Evolutionary conservation across 1,140 invertebrate genomes (phyloP).

Genomic region (Drosophila obscura): DNA sequence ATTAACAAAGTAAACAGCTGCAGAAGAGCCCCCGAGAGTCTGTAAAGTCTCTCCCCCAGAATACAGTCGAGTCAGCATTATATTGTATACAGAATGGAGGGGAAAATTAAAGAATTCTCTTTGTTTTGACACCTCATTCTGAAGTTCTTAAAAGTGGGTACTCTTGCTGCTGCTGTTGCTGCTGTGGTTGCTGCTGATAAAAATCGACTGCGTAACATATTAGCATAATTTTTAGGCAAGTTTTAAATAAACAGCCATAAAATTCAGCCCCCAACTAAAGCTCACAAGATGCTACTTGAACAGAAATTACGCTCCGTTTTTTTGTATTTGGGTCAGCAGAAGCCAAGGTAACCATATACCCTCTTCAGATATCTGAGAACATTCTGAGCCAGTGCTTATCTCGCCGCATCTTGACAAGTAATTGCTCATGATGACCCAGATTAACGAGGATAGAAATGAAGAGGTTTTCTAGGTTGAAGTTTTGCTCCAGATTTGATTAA

Average conservation of each 20-base stretch:
- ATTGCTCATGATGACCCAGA: conserved; percentile 32
- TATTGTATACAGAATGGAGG: conserved; percentile 13
- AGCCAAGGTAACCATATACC: background rate
- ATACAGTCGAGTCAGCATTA: conserved; percentile 65
- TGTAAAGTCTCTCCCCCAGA: conserved; percentile 30
- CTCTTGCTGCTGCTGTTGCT: conserved; percentile 6
- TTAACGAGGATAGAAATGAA: background rate
- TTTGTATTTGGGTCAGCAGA: conserved; percentile 18
- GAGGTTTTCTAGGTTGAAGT: background rate
- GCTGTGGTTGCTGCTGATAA: conserved; percentile 11
- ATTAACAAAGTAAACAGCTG: conserved; percentile 82
- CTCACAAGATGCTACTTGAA: background rate
- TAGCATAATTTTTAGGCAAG: conserved; percentile 42
- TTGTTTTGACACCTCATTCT: conserved; percentile 67
- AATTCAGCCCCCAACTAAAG: conserved; percentile 7
- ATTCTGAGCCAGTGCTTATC: conserved; percentile 23
- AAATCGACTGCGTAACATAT: conserved; percentile 26
- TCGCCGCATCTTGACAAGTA: conserved; percentile 12
- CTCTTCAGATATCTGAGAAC: background rate
- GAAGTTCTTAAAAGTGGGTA: background rate
- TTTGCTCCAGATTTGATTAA: conserved; percentile 20
- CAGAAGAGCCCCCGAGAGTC: conserved; percentile 49
- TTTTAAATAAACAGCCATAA: conserved; percentile 41
- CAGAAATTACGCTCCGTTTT: conserved; percentile 4
- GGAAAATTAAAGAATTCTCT: conserved; percentile 63